Percentiles rank a stretch among this genome's conserved stretches.
Conservation (phyloP, 2,888 invertebrate species). For the Spilarctia lutea region DNA sequence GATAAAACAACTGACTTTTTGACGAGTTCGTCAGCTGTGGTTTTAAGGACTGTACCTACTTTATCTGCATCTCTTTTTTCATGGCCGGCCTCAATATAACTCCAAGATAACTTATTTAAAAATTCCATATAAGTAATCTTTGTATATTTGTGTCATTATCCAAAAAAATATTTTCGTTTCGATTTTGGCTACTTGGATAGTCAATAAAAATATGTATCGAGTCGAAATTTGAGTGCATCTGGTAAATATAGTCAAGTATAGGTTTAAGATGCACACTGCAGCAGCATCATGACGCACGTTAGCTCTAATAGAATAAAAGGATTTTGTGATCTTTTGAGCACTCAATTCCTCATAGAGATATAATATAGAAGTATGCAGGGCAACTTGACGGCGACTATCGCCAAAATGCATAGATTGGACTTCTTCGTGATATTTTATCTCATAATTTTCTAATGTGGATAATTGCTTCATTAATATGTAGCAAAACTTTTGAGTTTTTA, state of each 20-base stretch:
- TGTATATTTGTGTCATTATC: slow-evolving; percentile 7
- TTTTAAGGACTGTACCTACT: slow-evolving; percentile 14
- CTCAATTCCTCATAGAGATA: no score
- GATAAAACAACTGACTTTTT: slow-evolving; percentile 10
- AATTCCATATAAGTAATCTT: not conserved
- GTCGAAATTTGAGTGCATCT: not conserved
- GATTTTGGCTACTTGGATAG: not conserved
- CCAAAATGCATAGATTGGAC: slow-evolving; percentile 17
- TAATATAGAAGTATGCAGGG: no score
- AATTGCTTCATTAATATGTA: no score
- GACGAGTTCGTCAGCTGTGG: slow-evolving; percentile 10
- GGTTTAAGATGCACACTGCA: no score
- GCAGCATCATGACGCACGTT: no score
- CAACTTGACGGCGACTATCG: slow-evolving; percentile 9
- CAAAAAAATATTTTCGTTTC: not conserved
- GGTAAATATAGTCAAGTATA: not conserved
- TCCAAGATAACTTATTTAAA: slow-evolving; percentile 6
- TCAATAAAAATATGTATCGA: not conserved
- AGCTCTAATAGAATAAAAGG: no score
- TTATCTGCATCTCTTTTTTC: slow-evolving; percentile 8
- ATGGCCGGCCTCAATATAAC: no score
- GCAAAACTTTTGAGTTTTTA: no score
- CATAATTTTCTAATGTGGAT: slow-evolving; percentile 16
- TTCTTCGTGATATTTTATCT: slow-evolving; percentile 13
- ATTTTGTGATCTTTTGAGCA: no score